Evolutionary conservation across 2,113 vertebrate species (phyloP), one percentile per base, ranked within the genome.

Genomic region (Ciconia boyciana): DNA sequence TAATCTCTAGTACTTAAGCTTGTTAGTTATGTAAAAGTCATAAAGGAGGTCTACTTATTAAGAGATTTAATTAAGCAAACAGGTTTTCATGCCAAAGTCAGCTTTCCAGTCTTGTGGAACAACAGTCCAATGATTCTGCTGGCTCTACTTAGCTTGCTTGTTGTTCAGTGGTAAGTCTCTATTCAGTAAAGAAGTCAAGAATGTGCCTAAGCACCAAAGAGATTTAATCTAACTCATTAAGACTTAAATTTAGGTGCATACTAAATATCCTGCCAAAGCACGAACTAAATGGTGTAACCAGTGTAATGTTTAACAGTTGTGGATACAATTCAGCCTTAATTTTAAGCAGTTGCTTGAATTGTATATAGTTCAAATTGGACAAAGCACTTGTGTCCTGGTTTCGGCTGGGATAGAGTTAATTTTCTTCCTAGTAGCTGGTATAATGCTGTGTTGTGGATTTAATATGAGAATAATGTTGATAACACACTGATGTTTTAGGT

Each of bases 31-130:
- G 24, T 72, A 71, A 89, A 96, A 96, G 86, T 49, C 83, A 94
- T 65, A 95, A 96, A 95, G 32, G 7, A 68, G 69, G 58, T 55
- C 55, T 95, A 66, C 64, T 92, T 96, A 87, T 87, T 93, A 97
- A 93, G 54, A 94, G 18, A 95, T 39, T 93, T 90, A 97, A 90
- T 95, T 96, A 77, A 96, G 88, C 41, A 55, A 95, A 94, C 84
- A 95, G 43, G 18, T 58, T 81, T 93, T 95, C 93, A 85, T 93
- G 95, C 94, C 96, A 96, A 95, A 89, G 68, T 87, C 87, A 96
- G 92, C 75, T 92, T 89, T 88, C 81, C 55, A 83, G 29, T 90
- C 68, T 78, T 81, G 75, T 16, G 74, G 57, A 79, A 92, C n/a
- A 88, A 55, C 48, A 92, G 54, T 49, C 80, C 90, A 92, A 60